Base-by-base conservation (phyloP, 2,113 vertebrate species). In the Saccopteryx leptura region DNA sequence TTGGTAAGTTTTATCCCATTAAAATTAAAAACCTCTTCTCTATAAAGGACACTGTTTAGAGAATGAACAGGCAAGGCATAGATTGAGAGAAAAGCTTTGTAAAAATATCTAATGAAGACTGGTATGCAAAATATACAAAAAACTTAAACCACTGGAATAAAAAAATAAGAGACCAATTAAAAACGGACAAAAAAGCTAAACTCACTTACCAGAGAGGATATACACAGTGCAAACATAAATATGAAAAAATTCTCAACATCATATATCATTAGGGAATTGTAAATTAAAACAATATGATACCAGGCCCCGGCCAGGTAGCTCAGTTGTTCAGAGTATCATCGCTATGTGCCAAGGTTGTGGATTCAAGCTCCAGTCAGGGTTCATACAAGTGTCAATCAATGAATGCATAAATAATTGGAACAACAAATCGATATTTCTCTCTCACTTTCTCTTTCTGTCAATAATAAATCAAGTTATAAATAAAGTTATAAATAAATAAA, bases 211-310 rank as follows among this genome's bases (percentile, higher is more conserved):
- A 58, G 72, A 83, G 11, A 58, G 65, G 58, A 46, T 71, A 33
- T 19, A 50, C 7, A 65, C 9, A 50, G 9, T 33, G 18, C 48
- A 72, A 39, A 52, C 26, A 72, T 85, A 58, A 9, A 52, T 46
- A 50, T n/a, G 17, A 66, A 63, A 89, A 46, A 10, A 61, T n/a
- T 8, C 31, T 87, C 31, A 78, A 78, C 7, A 61, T 52, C 23
- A 14, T 61, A 61, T 63, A 15, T 82, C 23, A 50, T 39, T 48
- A 80, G 39, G 31, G 3, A 79, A 75, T 15, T 76, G 7, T 21
- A 87, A 92, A 86, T 60, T 92, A 69, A 61, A 92, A 85, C 54
- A 80, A 28, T n/a, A 9, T 88, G 65, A 92, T 56, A 76, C n/a
- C 26, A 31, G 28, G 19, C 5, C 39, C 39, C 39, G 39, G 39